These are phyloP conservation scores for Morphnarchus princeps DNA, from an alignment of 2,113 vertebrate species.

Conservation along the genomic window DNA sequence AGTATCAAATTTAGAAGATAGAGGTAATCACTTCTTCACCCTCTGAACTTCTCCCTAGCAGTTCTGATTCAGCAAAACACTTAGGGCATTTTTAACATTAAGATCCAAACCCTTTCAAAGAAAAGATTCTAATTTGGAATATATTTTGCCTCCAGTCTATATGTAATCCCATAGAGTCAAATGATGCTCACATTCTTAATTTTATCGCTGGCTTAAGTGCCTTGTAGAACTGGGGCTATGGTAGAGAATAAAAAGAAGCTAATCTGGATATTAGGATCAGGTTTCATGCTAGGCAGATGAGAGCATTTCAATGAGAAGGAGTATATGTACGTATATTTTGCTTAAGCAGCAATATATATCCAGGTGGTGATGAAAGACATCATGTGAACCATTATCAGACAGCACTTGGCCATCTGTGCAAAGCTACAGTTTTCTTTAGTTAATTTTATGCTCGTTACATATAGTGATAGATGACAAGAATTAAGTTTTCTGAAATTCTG, in stretches of 20 bases:
- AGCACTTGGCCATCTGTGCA: slow-evolving; percentile 37
- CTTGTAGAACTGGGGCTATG: neutral
- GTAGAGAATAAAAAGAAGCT: neutral
- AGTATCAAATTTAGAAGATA: neutral
- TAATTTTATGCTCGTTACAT: neutral
- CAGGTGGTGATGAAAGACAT: slow-evolving; percentile 30
- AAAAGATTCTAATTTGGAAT: neutral
- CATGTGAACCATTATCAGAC: neutral
- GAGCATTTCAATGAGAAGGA: neutral
- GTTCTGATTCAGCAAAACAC: neutral
- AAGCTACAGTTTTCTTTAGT: neutral
- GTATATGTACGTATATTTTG: neutral
- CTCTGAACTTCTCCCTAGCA: neutral
- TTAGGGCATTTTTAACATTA: neutral
- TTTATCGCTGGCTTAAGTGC: neutral
- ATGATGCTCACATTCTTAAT: neutral
- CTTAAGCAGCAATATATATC: neutral
- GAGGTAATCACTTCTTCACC: neutral
- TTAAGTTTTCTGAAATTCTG: slow-evolving; percentile 13
- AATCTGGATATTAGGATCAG: neutral
- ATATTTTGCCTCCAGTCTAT: neutral
- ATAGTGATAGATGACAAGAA: slow-evolving; percentile 24
- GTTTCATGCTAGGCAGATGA: neutral
- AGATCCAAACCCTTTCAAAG: neutral
- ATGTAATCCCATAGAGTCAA: neutral